Evolutionary conservation across 2,797 vertebrate genomes (phyloP), one percentile per base, ranked within the genome.

Genomic region (Xyrichtys novacula): DNA sequence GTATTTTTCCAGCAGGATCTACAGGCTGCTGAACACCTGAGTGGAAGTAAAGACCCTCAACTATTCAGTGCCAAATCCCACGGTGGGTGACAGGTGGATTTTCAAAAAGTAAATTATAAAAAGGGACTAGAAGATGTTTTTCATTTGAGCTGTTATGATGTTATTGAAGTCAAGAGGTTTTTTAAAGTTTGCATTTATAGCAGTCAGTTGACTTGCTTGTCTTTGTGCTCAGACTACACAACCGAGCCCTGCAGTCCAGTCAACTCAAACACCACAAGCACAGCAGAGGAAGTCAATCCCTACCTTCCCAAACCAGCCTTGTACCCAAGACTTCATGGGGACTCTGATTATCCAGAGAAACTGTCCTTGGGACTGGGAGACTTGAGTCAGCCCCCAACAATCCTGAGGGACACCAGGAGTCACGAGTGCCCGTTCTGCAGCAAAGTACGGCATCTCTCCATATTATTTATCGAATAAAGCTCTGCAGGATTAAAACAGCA

Each of bases 371-470:
- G 42, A 17, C 40, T 67, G n/a, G 77, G 10, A 48, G 53, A 54
- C 17, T 29, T 77, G 10, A 67, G 66, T 23, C 74, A 76, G 26
- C 79, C 70, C 19, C 28, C 65, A 43, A 20, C 28, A 19, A 49
- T 71, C 59, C 65, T 66, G 67, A 82, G 66, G 17, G 81, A 81
- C 55, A 74, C 71, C 67, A 82, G 67, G 55, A 63, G 28, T 1
- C 86, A 81, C 31, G 76, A 86, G 46, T 92, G 92, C 68, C 85
- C 63, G 1, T 31, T 89, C 60, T 93, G 92, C 44, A 16, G 70
- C 46, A 93, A 93, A 90, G 93, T 94, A 86, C 40, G 72, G 4
- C 22, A 23, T 58, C 39, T 20, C 9, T 17, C 2, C 12, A 9
- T 36, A 11, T 22, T 11, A 39, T 20, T 36, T 32, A 32, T 10